A percentile compares a stretch with the other conserved stretches of the same genome.
Conservation (phyloP, 2,797 vertebrate species). For the Pangasius krempfi region DNA sequence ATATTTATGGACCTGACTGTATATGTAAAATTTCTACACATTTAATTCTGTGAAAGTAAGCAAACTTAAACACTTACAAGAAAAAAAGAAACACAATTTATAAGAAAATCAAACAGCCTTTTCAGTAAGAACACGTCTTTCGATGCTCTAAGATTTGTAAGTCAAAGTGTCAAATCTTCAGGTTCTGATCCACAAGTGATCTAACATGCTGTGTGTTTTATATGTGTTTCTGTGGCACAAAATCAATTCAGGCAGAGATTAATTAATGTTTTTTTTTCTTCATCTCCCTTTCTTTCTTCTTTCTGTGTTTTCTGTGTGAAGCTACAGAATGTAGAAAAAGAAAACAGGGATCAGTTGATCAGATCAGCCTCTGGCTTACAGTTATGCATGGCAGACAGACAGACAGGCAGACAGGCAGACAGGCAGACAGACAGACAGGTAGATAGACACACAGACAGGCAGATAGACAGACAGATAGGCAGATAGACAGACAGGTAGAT, state of each 20-base stretch:
- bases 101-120: not conserved
- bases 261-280: too few relatives aligned
- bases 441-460: too few relatives aligned
- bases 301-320: not conserved
- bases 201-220: not conserved
- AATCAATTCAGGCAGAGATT: not conserved
- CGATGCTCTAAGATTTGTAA: too few relatives aligned
- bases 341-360: slow-evolving; percentile 77
- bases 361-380: slow-evolving; percentile 73
- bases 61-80: not conserved
- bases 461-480: too few relatives aligned
- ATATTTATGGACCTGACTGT: too few relatives aligned
- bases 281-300: not conserved
- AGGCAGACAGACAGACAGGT: too few relatives aligned
- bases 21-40: not conserved
- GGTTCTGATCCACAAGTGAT: not conserved
- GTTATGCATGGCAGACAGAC: slow-evolving; percentile 41
- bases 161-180: not conserved
- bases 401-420: too few relatives aligned
- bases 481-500: too few relatives aligned
- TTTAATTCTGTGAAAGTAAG: not conserved
- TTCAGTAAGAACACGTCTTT: not conserved
- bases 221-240: not conserved
- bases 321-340: slow-evolving; percentile 55
- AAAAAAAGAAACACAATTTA: not conserved